Percentiles rank a stretch among this genome's conserved stretches.
phyloP scores from a whole-genome alignment of 2,888 invertebrate species.

The Sinodicranocentrus sp. region DNA sequence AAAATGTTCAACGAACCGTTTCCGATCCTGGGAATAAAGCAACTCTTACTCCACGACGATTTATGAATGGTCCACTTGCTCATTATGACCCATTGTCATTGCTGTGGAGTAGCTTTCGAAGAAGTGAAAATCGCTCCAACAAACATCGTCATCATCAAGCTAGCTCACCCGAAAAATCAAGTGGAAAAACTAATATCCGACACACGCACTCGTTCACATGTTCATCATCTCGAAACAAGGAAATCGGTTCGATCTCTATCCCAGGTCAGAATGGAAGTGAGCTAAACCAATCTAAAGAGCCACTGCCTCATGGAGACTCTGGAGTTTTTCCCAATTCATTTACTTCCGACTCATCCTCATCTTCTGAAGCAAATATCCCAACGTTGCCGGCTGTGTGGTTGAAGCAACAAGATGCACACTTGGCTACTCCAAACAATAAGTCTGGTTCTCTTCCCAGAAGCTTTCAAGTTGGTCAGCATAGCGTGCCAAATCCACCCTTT shows the following conservation, averaged over 20 bases:
- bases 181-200: conserved; percentile 77
- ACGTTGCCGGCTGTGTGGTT: conserved; percentile 86
- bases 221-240: conserved; percentile 72
- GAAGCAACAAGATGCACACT: conserved; percentile 85
- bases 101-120: conserved; percentile 76
- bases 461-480: conserved; percentile 84
- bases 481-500: conserved; percentile 77
- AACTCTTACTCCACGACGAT: conserved; percentile 75
- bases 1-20: conserved; percentile 76
- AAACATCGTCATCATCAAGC: conserved; percentile 52
- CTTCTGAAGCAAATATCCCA: conserved; percentile 80
- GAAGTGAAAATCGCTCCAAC: conserved; percentile 71
- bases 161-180: conserved; percentile 71
- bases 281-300: conserved; percentile 68
- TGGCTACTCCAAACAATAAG: conserved; percentile 84
- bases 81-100: conserved; percentile 76
- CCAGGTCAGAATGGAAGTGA: conserved; percentile 60
- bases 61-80: conserved; percentile 75
- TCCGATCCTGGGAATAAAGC: conserved; percentile 76
- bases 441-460: conserved; percentile 89
- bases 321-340: conserved; percentile 76
- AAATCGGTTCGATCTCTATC: conserved; percentile 55
- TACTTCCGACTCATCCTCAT: conserved; percentile 76
- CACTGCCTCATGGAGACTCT: conserved; percentile 76
- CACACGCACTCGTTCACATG: conserved; percentile 78